Conservation (phyloP, 2,113 vertebrate species). For the Podarcis cretensis region DNA sequence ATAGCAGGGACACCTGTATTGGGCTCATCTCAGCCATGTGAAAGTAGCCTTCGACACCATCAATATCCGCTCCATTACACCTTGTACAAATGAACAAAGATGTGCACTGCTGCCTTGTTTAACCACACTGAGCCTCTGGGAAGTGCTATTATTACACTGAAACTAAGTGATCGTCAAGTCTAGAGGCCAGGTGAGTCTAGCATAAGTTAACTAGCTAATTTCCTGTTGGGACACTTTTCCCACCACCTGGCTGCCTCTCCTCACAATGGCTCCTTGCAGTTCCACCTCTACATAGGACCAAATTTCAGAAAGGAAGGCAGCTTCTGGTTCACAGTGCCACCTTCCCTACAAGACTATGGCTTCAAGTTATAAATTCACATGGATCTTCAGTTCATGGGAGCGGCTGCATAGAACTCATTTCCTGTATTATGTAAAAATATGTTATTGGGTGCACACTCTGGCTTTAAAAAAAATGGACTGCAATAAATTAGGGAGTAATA, state of each 20-base stretch:
- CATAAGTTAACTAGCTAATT: conserved; percentile 22
- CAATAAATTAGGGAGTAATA: background rate
- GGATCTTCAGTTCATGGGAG: background rate
- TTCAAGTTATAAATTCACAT: background rate
- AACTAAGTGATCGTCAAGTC: background rate
- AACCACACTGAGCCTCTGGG: background rate
- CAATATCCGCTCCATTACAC: background rate
- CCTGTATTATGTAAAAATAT: background rate
- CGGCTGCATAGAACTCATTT: background rate
- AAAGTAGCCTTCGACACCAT: background rate
- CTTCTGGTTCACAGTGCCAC: background rate
- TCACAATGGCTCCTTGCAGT: background rate
- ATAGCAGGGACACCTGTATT: background rate
- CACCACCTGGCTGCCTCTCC: background rate
- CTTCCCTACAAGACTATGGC: background rate
- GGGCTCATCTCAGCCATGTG: background rate
- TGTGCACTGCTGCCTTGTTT: conserved; percentile 8
- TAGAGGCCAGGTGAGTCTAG: background rate
- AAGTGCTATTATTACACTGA: background rate
- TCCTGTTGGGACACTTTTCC: background rate
- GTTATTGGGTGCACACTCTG: background rate
- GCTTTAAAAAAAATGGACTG: background rate
- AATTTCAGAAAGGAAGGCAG: background rate
- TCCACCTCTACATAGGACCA: background rate
- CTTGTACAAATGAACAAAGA: conserved; percentile 22